Evolutionary conservation across 2,888 invertebrate species (phyloP).

Genomic region (Caenorhabditis virilis): DNA sequence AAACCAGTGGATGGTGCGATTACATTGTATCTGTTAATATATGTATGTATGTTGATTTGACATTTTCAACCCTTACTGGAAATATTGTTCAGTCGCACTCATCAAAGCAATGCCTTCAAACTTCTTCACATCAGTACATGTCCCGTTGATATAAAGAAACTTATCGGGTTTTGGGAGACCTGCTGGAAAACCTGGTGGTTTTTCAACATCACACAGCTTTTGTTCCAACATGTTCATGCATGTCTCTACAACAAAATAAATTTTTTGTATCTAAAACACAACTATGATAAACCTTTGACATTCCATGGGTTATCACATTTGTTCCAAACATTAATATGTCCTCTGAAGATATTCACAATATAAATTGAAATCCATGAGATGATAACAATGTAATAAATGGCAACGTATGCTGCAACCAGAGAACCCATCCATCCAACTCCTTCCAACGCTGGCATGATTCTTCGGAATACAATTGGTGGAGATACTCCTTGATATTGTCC

Average conservation of each 20-base stretch:
- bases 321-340: conserved; percentile 18
- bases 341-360: conserved; percentile 27
- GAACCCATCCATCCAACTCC: conserved; percentile 89
- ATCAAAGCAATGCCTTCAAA: conserved; percentile 4
- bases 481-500: conserved; percentile 59
- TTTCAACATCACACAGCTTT: not conserved
- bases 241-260: conserved; percentile 9
- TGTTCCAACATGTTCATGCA: conserved; percentile 13
- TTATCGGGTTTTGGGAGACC: not conserved
- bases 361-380: conserved; percentile 60
- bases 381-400: conserved; percentile 60
- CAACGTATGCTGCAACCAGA: conserved; percentile 81
- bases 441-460: conserved; percentile 30
- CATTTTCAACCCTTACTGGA: too few species aligned
- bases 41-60: not conserved
- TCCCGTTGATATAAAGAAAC: conserved; percentile 20
- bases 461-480: conserved; percentile 19
- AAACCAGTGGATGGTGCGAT: conserved; percentile 44
- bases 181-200: conserved; percentile 4
- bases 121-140: conserved; percentile 7
- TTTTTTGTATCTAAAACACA: too few species aligned
- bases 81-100: conserved; percentile 20
- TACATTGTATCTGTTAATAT: conserved; percentile 16
- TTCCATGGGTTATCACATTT: conserved; percentile 38
- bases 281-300: too few species aligned